Evolutionary conservation across 2,797 vertebrate genomes (phyloP), one percentile per base, ranked within the genome.

Genomic region (Pangasius mekongensis): DNA sequence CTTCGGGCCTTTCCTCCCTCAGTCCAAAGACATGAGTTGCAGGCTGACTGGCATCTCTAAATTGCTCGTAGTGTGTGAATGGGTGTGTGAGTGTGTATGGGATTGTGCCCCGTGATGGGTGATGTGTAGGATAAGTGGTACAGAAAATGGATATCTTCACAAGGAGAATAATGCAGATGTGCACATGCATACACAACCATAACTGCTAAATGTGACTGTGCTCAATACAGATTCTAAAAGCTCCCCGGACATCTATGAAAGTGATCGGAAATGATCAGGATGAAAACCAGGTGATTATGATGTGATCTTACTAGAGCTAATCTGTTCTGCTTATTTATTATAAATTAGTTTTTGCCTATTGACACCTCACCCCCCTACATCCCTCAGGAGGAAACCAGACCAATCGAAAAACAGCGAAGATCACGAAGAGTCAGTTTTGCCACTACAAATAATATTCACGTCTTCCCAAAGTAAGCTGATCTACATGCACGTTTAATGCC

Each of bases 371-470:
- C 67, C 71, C 81, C 54, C 36, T 62, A 78, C 52, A 33, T 85
- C 2, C 43, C 76, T 13, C 86, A 97, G 96, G 94, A 95, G 88
- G 94, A 96, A 88, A 88, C 83, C 86, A 95, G 94, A 85, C 89
- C 93, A 22, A 87, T 90, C 39, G 96, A 96, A 73, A 94, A 92
- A 87, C 96, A 93, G 78, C 95, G 95, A 81, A 94, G 81, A 86
- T 97, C 96, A 18, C 94, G 94, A 89, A 94, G 96, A 95, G 96
- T 97, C 91, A 97, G 96, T 91, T 97, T 97, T 93, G 96, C 96
- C 1, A 90, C 94, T 39, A 95, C 95, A 39, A 94, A 95, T 30
- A 93, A 96, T 86, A 93, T 96, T 85, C 93, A 94, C 1, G 91
- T 96, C n/a, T 96, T 96, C 92, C 90, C 95, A 84, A 95, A 95